phyloP scores from a whole-genome alignment of 1,140 invertebrate genomes.

The Melipona quadrifasciata region DNA sequence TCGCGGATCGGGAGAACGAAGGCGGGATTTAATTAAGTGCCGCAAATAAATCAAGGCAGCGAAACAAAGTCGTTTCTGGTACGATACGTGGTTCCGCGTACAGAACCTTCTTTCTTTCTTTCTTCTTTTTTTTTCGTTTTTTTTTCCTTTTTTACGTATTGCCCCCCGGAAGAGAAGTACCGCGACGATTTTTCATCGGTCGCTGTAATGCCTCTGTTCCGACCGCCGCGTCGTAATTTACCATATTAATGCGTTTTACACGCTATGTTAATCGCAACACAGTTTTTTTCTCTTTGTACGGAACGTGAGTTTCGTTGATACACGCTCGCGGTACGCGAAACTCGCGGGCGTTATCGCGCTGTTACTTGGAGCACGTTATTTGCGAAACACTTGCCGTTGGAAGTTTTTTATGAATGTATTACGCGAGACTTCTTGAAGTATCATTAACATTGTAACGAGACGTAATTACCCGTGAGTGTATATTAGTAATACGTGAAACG shows the following conservation, averaged over 20 bases:
- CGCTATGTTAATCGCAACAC: not conserved
- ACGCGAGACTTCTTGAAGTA: not conserved
- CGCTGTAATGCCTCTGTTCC: not conserved
- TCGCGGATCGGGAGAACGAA: not conserved
- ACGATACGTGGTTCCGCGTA: not conserved
- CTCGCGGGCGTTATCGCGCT: no score
- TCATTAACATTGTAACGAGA: no score
- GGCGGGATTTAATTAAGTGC: conserved; percentile 37
- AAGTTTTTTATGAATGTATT: not conserved
- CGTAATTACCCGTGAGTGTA: no score
- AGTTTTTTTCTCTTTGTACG: not conserved
- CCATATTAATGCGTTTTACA: not conserved
- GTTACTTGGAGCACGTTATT: not conserved
- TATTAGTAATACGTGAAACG: no score
- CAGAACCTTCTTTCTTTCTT: no score
- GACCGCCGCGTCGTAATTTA: not conserved
- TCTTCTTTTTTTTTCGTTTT: not conserved
- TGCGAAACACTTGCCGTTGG: not conserved
- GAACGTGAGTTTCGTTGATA: not conserved
- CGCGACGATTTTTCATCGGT: not conserved
- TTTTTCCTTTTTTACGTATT: conserved; percentile 12
- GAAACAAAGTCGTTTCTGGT: conserved; percentile 2
- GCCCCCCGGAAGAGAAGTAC: conserved; percentile 55
- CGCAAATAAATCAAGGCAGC: conserved; percentile 34
- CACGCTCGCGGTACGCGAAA: no score